phyloP scores from a whole-genome alignment of 1,140 invertebrate species.

The Dolichoris vasculosae region DNA sequence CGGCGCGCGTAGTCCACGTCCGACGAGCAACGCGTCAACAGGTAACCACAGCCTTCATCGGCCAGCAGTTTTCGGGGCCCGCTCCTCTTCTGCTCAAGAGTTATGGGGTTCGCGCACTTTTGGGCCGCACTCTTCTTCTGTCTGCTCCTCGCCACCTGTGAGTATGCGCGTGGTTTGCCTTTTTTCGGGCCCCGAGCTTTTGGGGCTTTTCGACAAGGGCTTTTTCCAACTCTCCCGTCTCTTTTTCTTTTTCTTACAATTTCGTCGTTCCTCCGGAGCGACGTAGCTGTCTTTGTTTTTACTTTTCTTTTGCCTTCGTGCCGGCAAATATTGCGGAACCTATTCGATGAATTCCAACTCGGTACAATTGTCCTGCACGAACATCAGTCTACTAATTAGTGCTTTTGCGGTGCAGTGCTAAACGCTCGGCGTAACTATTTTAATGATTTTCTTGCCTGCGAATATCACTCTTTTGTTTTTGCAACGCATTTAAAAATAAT shows the following conservation, averaged over 20 bases:
- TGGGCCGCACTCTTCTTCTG: not conserved
- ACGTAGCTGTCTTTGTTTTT: not conserved
- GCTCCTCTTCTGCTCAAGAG: slow-evolving; percentile 1
- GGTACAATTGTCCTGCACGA: not conserved
- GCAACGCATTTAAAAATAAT: no score
- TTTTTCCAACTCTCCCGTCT: not conserved
- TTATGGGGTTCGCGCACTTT: not conserved
- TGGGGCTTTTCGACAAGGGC: not conserved
- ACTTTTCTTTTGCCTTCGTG: not conserved
- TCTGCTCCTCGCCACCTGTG: slow-evolving; percentile 30
- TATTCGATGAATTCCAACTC: not conserved
- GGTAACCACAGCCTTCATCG: slow-evolving; percentile 27
- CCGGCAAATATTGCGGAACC: not conserved
- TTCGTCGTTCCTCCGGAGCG: not conserved
- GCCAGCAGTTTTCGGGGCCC: not conserved
- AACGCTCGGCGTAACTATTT: not conserved
- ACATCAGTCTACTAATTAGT: not conserved
- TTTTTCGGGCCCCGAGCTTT: slow-evolving; percentile 7
- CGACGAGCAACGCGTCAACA: slow-evolving; percentile 25
- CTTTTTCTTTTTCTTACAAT: not conserved
- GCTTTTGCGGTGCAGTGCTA: not conserved
- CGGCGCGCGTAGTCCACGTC: slow-evolving; percentile 31
- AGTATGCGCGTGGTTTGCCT: not conserved
- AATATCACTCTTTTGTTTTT: not conserved
- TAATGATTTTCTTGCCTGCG: not conserved